Conservation (phyloP, 1,140 invertebrate genomes). For the Rhizoglyphus robini region DNA sequence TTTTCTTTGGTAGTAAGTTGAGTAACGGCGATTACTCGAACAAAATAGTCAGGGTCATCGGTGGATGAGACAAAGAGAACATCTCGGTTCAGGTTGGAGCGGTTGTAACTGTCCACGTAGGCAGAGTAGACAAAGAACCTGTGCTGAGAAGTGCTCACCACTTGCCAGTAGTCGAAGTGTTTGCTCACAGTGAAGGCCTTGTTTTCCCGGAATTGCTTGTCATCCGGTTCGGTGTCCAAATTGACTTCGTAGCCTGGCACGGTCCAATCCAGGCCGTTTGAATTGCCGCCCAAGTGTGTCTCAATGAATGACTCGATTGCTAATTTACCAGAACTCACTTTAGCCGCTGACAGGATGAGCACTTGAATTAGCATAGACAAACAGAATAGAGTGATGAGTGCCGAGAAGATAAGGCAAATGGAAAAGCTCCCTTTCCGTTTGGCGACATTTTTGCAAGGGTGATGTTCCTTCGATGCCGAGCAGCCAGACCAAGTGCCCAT, state of each 20-base stretch:
- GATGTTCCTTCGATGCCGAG: no score
- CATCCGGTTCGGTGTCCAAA: no score
- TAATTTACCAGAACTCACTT: no score
- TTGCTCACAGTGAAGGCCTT: no score
- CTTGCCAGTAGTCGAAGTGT: constrained; percentile 35
- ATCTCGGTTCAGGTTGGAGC: background rate
- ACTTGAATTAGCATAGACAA: constrained; percentile 8
- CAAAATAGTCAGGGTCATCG: constrained; percentile 32
- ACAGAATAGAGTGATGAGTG: background rate
- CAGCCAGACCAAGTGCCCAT: no score
- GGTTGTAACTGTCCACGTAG: constrained; percentile 53
- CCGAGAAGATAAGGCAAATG: constrained; percentile 3
- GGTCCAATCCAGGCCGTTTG: no score
- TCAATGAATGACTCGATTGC: no score
- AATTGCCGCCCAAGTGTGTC: no score
- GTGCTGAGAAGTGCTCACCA: constrained; percentile 32
- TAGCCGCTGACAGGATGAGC: background rate
- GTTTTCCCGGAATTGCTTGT: no score
- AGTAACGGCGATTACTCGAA: constrained; percentile 70
- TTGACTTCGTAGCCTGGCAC: no score
- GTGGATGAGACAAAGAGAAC: background rate
- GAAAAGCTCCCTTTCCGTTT: background rate
- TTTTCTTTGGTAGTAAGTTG: constrained; percentile 61
- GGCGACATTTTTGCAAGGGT: background rate
- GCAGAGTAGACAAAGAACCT: constrained; percentile 86